These are phyloP conservation scores for Acanthosepion lycidas DNA, from an alignment of 2,888 invertebrate species.

Conservation along the genomic window DNA sequence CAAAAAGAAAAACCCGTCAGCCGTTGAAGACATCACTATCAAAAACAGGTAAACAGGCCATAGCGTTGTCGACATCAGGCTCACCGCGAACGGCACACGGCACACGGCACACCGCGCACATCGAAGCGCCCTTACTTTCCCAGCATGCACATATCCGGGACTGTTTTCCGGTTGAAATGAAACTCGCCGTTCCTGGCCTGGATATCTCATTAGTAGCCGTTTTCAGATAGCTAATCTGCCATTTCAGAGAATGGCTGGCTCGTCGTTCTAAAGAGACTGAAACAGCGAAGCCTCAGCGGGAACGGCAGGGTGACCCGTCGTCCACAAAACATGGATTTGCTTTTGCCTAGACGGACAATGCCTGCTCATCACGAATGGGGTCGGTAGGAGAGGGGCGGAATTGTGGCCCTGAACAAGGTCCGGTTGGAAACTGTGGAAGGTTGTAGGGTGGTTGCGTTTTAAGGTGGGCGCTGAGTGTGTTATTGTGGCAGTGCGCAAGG, in stretches of 20 bases:
- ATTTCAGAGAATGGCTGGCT: neutral
- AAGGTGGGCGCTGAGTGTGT: neutral
- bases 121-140: neutral
- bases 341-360: neutral
- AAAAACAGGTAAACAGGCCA: neutral
- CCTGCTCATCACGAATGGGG: neutral
- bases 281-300: neutral
- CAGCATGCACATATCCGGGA: neutral
- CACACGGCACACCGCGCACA: neutral
- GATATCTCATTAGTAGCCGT: slow-evolving; percentile 33
- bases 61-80: neutral
- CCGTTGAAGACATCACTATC: neutral
- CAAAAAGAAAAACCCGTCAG: neutral
- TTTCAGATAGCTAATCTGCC: slow-evolving; percentile 1
- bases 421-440: neutral
- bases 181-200: neutral
- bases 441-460: neutral
- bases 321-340: slow-evolving; percentile 20
- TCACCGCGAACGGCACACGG: neutral
- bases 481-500: neutral
- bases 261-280: neutral
- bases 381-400: neutral
- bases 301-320: neutral
- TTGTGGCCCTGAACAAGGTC: neutral
- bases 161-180: slow-evolving; percentile 18